Evolutionary conservation across 2,113 vertebrate genomes (phyloP), one percentile per base, ranked within the genome.

Genomic region (Seriola aureovittata): DNA sequence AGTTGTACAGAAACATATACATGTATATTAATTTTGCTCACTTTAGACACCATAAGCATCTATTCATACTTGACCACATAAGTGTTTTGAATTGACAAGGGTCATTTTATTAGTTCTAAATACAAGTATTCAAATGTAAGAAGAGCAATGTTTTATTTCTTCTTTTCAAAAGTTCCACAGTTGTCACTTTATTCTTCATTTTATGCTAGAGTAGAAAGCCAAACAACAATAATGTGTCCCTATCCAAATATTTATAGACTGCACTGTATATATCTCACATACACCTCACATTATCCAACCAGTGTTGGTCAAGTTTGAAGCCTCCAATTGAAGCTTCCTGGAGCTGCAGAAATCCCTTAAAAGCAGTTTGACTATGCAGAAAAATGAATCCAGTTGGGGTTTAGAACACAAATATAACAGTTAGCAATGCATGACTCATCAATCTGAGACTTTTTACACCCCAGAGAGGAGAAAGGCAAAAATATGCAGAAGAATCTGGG

Each of bases 401-500:
- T 79, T 72, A 44, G 48, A 78, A 77, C 38, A 68, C 57, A 88
- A 80, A 87, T 82, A 78, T 64, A 81, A 44, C 59, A 64, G 64
- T 77, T 52, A 69, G 64, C 38, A 75, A 85, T 80, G 59, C 73
- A 63, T 88, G 86, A 93, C 69, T 92, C 91, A 92, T 90, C 89
- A 86, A 55, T 82, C 66, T 78, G 86, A 84, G 81, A 77, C 66
- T 78, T 80, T 73, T 58, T 38, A 29, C 29, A 75, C 77, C 55
- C 74, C 52, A 62, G 44, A 70, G 78, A 79, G 60, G 52, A 76
- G 72, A 83, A 58, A 69, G 48, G 36, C 48, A 71, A 74, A 77
- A 79, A 66, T 72, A 74, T 76, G 81, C 59, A 42, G 46, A 74
- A 65, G 74, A 80, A 88, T 88, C 62, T 65, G 23, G 73, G 58